Evolutionary conservation across 92 coral and sea anemone genomes (phyloP), one percentile per base, ranked within the genome.

Genomic region (Phymanthus crucifer): DNA sequence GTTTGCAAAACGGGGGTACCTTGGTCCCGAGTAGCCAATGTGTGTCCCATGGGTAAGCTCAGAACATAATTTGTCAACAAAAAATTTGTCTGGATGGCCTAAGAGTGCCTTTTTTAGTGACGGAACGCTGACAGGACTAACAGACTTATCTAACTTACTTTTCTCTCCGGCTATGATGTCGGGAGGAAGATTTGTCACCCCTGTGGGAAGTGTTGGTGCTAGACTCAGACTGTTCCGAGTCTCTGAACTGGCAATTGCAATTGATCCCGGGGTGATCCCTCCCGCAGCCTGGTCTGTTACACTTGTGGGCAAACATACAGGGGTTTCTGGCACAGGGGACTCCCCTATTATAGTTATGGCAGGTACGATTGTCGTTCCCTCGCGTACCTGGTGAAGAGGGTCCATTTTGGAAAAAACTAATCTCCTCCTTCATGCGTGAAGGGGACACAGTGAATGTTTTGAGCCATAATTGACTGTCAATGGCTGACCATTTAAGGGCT

Each of bases 361-460:
- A 66, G 80, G 70, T 52, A 57, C 71, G 67, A 70, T 76, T 76
- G 16, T 57, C 67, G 71, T 38, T 56, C 40, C 72, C 45, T 36
- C 80, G 26, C 71, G 70, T 18, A 70, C 83, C 61, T 70, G 83
- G 50, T 47, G 54, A 52, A 32, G 71, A 78, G 83, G 90, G 86
- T 86, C 79, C 90, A 37, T 80, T 48, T 47, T 79, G 82, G 82
- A 86, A 86, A 87, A 76, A 47, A 32, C 77, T 68, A 40, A 80
- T 61, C 18, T 86, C 81, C 19, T 79, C 76, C 68, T 50, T 71
- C 50, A 86, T 38, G 66, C 50, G 82, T 43, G 80, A 56, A 23
- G 83, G 86, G n/a, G 83, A 69, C 58, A 80, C 83, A 32, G 87
- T 82, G 57, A 87, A 87, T 50, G 85, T 82, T 77, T 66, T 76